Evolutionary conservation across 2,113 vertebrate species (phyloP).

Genomic region (Axis porcinus): DNA sequence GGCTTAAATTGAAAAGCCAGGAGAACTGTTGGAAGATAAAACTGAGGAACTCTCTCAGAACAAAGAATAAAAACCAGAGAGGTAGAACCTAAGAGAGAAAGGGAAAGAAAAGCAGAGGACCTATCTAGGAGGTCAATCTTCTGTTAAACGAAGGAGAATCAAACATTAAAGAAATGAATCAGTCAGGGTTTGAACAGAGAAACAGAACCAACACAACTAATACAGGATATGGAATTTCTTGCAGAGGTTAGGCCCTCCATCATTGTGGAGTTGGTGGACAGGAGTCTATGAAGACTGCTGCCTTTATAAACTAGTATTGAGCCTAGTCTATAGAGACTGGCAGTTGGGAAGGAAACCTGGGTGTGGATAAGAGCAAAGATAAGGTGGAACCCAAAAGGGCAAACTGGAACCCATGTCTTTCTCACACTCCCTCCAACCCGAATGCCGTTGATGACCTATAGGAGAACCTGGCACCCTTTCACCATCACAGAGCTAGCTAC

Average conservation of each 20-base stretch:
- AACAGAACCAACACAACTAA: not conserved
- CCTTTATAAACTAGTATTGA: not conserved
- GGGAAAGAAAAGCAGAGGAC: not conserved
- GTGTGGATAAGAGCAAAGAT: not conserved
- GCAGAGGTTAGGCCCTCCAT: not conserved
- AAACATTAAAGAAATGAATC: not conserved
- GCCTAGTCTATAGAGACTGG: not conserved
- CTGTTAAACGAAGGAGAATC: not conserved
- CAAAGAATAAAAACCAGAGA: not conserved
- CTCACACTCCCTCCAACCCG: not conserved
- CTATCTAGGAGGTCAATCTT: not conserved
- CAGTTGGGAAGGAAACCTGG: not conserved
- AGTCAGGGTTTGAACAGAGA: not conserved
- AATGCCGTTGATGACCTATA: not conserved
- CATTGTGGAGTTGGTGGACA: not conserved
- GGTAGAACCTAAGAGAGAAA: not conserved
- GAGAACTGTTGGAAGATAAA: not conserved
- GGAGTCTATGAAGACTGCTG: not conserved
- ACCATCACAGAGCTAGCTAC: not conserved
- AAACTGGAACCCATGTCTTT: not conserved
- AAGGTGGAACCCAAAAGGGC: not conserved
- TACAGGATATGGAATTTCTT: not conserved
- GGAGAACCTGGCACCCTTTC: not conserved
- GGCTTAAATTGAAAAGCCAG: not conserved
- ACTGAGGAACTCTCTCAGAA: not conserved